These are phyloP conservation scores for Lasius fuliginosus DNA, from an alignment of 2,888 invertebrate species.

Conservation along the genomic window DNA sequence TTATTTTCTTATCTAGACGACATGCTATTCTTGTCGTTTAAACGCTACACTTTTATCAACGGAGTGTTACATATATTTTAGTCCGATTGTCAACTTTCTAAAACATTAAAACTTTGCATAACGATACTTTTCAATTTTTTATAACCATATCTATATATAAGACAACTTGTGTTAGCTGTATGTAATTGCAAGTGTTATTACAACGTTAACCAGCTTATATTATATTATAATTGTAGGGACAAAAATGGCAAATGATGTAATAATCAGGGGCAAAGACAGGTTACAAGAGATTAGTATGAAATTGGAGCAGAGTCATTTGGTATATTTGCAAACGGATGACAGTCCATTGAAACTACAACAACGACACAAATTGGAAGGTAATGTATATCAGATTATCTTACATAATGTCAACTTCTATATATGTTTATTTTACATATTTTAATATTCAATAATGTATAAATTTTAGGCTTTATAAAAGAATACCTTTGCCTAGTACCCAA, in stretches of 20 bases:
- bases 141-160: background rate
- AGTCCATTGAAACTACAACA: conserved; percentile 92
- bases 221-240: conserved; percentile 52
- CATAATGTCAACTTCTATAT: background rate
- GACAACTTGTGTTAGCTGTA: background rate
- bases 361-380: conserved; percentile 93
- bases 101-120: background rate
- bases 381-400: background rate
- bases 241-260: conserved; percentile 81
- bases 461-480: conserved; percentile 90
- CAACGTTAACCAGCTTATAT: background rate
- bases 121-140: background rate
- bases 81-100: background rate
- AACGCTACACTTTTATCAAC: background rate
- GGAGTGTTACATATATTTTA: background rate
- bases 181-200: background rate
- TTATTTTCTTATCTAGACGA: conserved; percentile 54
- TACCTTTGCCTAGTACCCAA: conserved; percentile 93
- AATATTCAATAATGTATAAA: background rate
- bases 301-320: conserved; percentile 92
- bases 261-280: conserved; percentile 86
- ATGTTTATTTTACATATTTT: background rate
- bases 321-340: conserved; percentile 93
- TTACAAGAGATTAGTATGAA: conserved; percentile 91
- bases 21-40: background rate